Evolutionary conservation across 2,888 invertebrate genomes (phyloP), one percentile per base, ranked within the genome.

Genomic region (Leptinotarsa peninsularis): DNA sequence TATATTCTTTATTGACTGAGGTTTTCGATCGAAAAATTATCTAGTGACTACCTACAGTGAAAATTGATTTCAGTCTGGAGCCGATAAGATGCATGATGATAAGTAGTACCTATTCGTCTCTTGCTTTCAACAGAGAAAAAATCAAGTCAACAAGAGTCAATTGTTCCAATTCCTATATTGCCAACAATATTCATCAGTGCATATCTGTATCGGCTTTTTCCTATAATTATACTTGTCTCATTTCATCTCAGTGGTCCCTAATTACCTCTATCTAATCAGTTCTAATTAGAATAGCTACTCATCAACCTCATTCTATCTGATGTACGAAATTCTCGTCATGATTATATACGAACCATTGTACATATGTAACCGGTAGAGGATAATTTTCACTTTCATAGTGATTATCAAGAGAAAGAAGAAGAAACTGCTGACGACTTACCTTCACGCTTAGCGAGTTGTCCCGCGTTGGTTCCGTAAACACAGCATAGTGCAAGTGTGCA

Each of bases 401-500:
- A 54, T 49, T 33, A 56, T 63, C 43, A 15, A 56, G 27, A 67
- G 49, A 33, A 68, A 58, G 49, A 49, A 73, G 33, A 33, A 71
- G 43, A 71, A 54, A 77, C 23, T 75, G 77, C 70, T 67, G 60
- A 54, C 63, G 14, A 80, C 82, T 81, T 79, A 85, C 85, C 85
- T 66, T 85, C 85, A 77, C 85, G 84, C 79, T 84, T 85, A 75
- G 81, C 75, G 73, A 83, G 81, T 67, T 80, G 81, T 67, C 80
- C 80, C 43, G 79, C 82, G 21, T 76, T 66, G 63, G 82, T 79
- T 79, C 80, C 77, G 66, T 78, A 56, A 17, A 84, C 77, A 66
- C 81, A 80, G 77, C 84, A 84, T 66, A 85, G 80, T 81, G 84
- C 83, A 76, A 85, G 81, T 80, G 83, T 79, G 66, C 72, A 82